Conservation (phyloP, 2,113 vertebrate species). For the Pitta sordida region DNA sequence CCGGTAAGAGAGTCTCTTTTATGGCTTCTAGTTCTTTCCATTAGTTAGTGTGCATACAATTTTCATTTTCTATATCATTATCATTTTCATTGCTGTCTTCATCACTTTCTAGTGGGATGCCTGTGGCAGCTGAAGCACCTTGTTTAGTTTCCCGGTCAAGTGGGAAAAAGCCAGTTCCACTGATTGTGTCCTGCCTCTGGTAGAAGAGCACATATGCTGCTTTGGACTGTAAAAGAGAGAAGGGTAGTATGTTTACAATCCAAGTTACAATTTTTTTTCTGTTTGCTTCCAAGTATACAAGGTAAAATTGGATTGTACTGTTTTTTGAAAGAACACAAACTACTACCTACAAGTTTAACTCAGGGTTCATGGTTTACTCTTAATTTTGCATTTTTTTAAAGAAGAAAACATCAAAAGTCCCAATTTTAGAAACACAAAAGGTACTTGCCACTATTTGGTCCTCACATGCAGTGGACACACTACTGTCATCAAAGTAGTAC, state of each 20-base stretch:
- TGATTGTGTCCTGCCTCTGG: constrained; percentile 93
- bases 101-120: constrained; percentile 81
- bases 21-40: constrained; percentile 84
- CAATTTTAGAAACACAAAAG: constrained; percentile 8
- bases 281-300: not conserved
- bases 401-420: not conserved
- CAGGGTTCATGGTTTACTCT: not conserved
- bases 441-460: constrained; percentile 96
- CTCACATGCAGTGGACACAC: constrained; percentile 88
- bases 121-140: constrained; percentile 81
- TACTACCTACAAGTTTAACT: not conserved
- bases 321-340: not conserved
- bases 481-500: constrained; percentile 99
- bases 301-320: not conserved
- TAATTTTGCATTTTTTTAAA: not conserved
- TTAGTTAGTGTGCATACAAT: constrained; percentile 96
- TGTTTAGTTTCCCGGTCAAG: constrained; percentile 87
- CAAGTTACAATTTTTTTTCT: not conserved
- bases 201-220: constrained; percentile 98
- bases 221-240: constrained; percentile 85
- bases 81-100: constrained; percentile 84
- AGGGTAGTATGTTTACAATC: not conserved
- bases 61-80: constrained; percentile 83
- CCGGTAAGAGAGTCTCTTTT: constrained; percentile 74
- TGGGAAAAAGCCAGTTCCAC: constrained; percentile 94